Conservation (phyloP, 1,140 invertebrate genomes). For the Cheumatopsyche charites region DNA sequence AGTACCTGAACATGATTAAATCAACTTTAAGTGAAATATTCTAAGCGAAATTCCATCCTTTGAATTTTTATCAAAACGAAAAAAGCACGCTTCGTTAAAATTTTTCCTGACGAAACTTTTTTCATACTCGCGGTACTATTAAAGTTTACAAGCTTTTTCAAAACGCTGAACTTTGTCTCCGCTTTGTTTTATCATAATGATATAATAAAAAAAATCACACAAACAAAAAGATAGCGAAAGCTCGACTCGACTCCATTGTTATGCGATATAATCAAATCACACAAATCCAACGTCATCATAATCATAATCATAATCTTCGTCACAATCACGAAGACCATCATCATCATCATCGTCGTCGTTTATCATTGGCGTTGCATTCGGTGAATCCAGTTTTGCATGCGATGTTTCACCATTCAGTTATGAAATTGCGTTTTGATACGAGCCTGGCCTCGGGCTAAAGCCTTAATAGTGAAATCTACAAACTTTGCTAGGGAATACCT, state of each 20-base stretch:
- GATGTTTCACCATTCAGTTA: constrained; percentile 29
- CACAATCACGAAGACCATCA: neutral
- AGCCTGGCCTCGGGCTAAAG: constrained; percentile 22
- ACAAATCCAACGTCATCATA: too few species aligned
- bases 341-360: neutral
- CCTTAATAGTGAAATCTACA: constrained; percentile 36
- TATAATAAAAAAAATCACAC: too few species aligned
- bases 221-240: too few species aligned
- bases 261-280: too few species aligned
- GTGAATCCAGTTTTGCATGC: constrained; percentile 7
- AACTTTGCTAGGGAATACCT: constrained; percentile 29
- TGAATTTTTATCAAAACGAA: neutral
- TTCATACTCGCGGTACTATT: constrained; percentile 6
- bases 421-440: constrained; percentile 37
- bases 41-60: neutral
- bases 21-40: neutral
- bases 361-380: constrained; percentile 11
- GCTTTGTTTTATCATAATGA: too few species aligned
- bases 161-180: neutral
- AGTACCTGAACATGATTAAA: too few species aligned
- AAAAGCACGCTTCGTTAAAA: constrained; percentile 6
- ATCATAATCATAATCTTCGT: too few species aligned
- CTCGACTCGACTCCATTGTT: too few species aligned
- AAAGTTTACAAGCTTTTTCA: constrained; percentile 12
- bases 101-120: neutral